Percentiles rank a stretch among this genome's conserved stretches.
phyloP scores from a whole-genome alignment of 2,113 vertebrate genomes.

The Gavia stellata region DNA sequence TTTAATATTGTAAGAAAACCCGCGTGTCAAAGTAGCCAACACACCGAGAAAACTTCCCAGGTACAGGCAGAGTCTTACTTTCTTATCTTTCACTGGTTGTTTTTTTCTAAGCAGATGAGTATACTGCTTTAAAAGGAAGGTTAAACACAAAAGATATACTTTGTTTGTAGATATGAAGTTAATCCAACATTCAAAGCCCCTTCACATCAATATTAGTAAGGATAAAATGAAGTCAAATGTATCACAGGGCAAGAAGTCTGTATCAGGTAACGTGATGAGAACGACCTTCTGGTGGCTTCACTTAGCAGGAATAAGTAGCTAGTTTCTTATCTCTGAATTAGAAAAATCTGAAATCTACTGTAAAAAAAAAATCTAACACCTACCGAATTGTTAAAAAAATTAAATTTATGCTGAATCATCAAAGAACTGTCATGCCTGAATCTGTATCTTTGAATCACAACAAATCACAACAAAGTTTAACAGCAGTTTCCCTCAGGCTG shows the following conservation, averaged over 20 bases:
- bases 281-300: not conserved
- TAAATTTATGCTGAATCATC: not conserved
- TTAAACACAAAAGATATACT: not conserved
- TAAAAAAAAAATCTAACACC: not conserved
- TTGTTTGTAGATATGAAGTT: not conserved
- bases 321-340: not conserved
- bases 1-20: not conserved
- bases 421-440: not conserved
- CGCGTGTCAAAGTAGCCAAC: rapidly evolving
- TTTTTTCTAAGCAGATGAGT: not conserved
- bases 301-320: not conserved
- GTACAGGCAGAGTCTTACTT: not conserved
- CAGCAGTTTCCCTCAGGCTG: conserved; percentile 26
- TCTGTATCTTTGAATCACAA: conserved; percentile 45
- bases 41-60: not conserved
- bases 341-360: not conserved
- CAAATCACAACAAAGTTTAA: conserved; percentile 43
- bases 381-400: not conserved
- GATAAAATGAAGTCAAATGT: not conserved
- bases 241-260: not conserved
- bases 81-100: not conserved
- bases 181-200: not conserved
- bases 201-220: not conserved
- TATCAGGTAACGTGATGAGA: not conserved
- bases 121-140: not conserved